phyloP scores from a whole-genome alignment of 2,113 vertebrate genomes.

The Hassar affinis region DNA sequence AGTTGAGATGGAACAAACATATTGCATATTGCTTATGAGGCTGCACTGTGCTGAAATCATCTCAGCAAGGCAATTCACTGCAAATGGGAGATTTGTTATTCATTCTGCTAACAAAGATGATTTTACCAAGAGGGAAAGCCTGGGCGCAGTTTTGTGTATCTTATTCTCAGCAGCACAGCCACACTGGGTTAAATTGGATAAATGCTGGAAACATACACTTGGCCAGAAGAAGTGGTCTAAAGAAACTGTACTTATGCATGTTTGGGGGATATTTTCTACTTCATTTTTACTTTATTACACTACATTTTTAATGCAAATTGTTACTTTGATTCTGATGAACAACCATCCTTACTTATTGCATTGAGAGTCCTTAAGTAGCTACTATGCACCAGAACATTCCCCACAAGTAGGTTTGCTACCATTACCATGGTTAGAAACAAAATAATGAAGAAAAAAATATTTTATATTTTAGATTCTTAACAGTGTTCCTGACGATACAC shows the following conservation, averaged over 20 bases:
- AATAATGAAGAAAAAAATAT: neutral
- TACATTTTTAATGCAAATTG: neutral
- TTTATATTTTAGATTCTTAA: neutral
- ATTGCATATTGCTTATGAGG: constrained; percentile 52
- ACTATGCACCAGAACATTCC: neutral
- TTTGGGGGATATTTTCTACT: neutral
- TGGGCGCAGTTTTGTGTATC: neutral
- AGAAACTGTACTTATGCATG: neutral
- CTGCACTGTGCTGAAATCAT: constrained; percentile 40
- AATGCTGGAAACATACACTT: constrained; percentile 6
- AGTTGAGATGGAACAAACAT: constrained; percentile 48
- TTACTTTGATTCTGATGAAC: neutral
- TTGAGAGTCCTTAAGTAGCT: neutral
- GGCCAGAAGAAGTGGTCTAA: neutral
- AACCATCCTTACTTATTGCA: neutral
- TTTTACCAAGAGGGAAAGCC: constrained; percentile 31
- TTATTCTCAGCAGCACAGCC: constrained; percentile 7
- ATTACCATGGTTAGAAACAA: neutral
- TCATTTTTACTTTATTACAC: neutral
- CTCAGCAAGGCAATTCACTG: constrained; percentile 39
- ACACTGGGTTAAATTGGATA: constrained; percentile 23
- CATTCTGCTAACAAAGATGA: constrained; percentile 38
- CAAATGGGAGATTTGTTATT: constrained; percentile 42
- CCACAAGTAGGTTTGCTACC: neutral
- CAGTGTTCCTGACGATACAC: neutral